phyloP scores from a whole-genome alignment of 2,888 invertebrate genomes.

The Meandrusa payeni region DNA sequence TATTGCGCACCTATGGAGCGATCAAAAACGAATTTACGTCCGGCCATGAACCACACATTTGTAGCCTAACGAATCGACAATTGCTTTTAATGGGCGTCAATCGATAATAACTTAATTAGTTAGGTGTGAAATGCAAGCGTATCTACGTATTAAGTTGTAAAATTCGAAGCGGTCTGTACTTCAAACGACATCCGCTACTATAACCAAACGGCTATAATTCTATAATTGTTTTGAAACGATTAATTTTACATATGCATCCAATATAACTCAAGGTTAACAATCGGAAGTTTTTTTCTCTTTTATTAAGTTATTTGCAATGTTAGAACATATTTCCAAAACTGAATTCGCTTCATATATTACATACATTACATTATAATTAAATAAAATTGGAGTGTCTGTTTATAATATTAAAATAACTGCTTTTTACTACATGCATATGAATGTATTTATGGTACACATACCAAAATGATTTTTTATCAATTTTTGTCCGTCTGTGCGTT shows the following conservation, averaged over 20 bases:
- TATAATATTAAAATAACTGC: no score
- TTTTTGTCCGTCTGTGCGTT: no score
- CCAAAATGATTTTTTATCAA: no score
- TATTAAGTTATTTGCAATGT: neutral
- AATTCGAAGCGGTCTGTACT: conserved; percentile 18
- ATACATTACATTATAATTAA: no score
- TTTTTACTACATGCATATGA: no score
- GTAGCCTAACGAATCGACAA: conserved; percentile 35
- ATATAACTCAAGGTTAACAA: conserved; percentile 3
- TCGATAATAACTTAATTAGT: conserved; percentile 36
- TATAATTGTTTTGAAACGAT: conserved; percentile 7
- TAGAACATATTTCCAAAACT: no score
- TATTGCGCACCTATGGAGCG: conserved; percentile 36
- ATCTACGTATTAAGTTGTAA: conserved; percentile 28
- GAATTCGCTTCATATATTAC: no score
- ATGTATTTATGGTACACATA: no score
- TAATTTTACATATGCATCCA: conserved; percentile 8
- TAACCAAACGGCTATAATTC: conserved; percentile 14
- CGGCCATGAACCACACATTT: conserved; percentile 26
- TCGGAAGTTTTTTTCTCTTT: conserved; percentile 5
- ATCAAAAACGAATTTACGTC: conserved; percentile 31
- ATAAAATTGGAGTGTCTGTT: no score
- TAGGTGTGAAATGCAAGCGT: conserved; percentile 34
- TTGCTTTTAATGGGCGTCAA: conserved; percentile 31
- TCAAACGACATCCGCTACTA: conserved; percentile 19